These are phyloP conservation scores for Eubasilissa splendida DNA, from an alignment of 2,888 invertebrate genomes.

Conservation along the genomic window DNA sequence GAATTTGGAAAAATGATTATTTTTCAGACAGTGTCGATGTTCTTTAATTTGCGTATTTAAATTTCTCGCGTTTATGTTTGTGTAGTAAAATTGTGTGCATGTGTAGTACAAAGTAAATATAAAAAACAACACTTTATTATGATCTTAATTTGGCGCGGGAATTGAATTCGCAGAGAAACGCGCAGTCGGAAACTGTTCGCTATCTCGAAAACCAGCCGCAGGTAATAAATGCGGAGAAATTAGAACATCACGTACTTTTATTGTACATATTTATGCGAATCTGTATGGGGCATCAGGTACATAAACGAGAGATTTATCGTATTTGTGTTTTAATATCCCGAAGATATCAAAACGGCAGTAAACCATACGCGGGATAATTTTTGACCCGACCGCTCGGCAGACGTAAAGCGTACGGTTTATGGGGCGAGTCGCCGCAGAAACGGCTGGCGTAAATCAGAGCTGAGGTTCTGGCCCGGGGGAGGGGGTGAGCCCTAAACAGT, in stretches of 20 bases:
- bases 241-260: slow-evolving; percentile 5
- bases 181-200: too few relatives aligned
- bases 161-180: too few relatives aligned
- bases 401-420: slow-evolving; percentile 53
- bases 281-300: background rate
- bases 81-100: too few relatives aligned
- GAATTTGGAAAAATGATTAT: too few relatives aligned
- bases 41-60: too few relatives aligned
- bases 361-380: slow-evolving; percentile 44
- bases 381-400: slow-evolving; percentile 35
- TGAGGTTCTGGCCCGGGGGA: background rate
- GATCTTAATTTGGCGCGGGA: too few relatives aligned
- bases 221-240: background rate
- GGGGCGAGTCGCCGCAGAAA: slow-evolving; percentile 49
- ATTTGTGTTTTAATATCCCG: slow-evolving; percentile 28
- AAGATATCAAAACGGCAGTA: slow-evolving; percentile 31
- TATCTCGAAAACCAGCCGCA: too few relatives aligned
- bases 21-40: too few relatives aligned
- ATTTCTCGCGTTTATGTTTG: too few relatives aligned
- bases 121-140: too few relatives aligned
- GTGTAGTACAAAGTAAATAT: too few relatives aligned
- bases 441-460: slow-evolving; percentile 51
- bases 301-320: slow-evolving; percentile 11
- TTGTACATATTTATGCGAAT: background rate
- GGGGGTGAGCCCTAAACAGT: background rate